Base-by-base conservation (phyloP, 2,797 vertebrate species). In the Buphagus erythrorhynchus region DNA sequence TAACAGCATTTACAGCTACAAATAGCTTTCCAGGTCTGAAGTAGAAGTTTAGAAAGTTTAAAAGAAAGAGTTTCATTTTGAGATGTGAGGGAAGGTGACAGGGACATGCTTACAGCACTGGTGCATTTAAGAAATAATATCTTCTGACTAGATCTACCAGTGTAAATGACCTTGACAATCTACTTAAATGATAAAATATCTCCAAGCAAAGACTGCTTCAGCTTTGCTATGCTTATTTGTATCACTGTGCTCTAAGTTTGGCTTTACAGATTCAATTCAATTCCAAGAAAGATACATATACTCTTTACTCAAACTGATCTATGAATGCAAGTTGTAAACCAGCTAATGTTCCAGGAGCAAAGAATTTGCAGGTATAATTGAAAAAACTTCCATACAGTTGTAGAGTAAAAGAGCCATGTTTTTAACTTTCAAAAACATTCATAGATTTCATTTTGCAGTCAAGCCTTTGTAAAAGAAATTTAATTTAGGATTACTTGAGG, bases 161-260 rank as follows among this genome's bases (percentile, higher is more conserved):
- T 73, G 67, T 82, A 92, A 94, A 92, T 46, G 85, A 94, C 91
- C 66, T 96, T 96, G 66, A 57, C 75, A 88, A 55, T 72, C 68
- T 54, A 68, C 75, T 89, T 91, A 88, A 92, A 80, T 51, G 85
- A 83, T 72, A 68, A 91, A 90, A 78, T 86, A 90, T 45, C 92
- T 83, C 49, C 2, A 1, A 96, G 82, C 75, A 90, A 95, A 93
- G 72, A 45, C 28, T 71, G 35, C 42, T 93, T 18, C 57, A 74
- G 74, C 59, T 66, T 83, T 84, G n/a, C 49, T 82, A 21, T 38
- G 31, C 26, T 73, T 84, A 49, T 79, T 65, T 76, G 16, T 87
- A 48, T 82, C 59, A 36, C 29, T 25, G 11, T 17, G 20, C 16
- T 86, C 45, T 61, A 43, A 51, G 46, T 62, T 75, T 75, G 52